Percentiles rank a stretch among this genome's conserved stretches.
phyloP scores from a whole-genome alignment of 2,113 vertebrate genomes.

The Alligator mississippiensis region DNA sequence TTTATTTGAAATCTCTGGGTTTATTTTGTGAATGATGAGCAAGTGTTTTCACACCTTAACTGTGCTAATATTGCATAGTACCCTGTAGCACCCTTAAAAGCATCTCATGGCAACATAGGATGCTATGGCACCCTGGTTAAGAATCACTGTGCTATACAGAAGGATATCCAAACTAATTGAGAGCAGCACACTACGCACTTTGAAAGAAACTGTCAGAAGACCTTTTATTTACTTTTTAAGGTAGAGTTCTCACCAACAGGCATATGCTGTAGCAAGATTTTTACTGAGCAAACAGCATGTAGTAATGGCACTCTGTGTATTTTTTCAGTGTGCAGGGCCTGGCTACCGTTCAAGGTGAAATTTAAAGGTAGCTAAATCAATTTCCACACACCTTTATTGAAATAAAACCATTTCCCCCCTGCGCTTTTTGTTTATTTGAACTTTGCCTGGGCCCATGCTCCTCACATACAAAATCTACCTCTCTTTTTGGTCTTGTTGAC shows the following conservation, averaged over 20 bases:
- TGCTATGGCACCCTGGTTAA: rapidly evolving
- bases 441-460: neutral
- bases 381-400: neutral
- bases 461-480: neutral
- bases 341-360: conserved; percentile 59
- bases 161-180: neutral
- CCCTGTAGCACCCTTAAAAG: too few species aligned
- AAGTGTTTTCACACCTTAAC: too few species aligned
- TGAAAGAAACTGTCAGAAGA: conserved; percentile 26
- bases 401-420: neutral
- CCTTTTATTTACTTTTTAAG: conserved; percentile 40
- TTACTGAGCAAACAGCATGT: conserved; percentile 7
- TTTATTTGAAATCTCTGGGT: too few species aligned
- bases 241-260: conserved; percentile 22
- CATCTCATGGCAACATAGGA: too few species aligned
- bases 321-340: neutral
- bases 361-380: neutral
- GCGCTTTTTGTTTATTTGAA: conserved; percentile 10
- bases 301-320: neutral
- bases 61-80: too few species aligned
- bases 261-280: neutral
- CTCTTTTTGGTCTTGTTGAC: neutral
- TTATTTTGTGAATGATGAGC: too few species aligned
- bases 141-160: neutral
- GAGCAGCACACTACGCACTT: neutral